Evolutionary conservation across 2,113 vertebrate genomes (phyloP).

Genomic region (Boulengeromyrus knoepffleri): DNA sequence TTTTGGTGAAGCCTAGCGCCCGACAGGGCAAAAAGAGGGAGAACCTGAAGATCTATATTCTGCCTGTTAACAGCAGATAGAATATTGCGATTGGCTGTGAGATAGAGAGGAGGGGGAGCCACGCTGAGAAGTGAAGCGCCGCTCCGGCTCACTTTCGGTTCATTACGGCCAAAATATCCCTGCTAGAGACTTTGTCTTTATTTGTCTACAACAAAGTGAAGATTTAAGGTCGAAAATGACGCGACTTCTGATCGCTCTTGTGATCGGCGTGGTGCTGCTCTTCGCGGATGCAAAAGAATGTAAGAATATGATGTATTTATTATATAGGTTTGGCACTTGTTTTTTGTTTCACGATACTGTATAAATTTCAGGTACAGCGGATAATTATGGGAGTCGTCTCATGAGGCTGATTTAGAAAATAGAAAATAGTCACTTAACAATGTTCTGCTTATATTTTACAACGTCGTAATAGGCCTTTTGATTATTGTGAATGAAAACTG

Average conservation of each 20-base stretch:
- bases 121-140: background rate
- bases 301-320: background rate
- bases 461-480: background rate
- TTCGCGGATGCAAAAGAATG: background rate
- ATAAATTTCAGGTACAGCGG: background rate
- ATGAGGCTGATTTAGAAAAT: background rate
- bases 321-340: background rate
- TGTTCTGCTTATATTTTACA: background rate
- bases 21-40: background rate
- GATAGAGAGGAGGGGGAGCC: background rate
- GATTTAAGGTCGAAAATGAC: background rate
- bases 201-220: background rate
- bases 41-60: background rate
- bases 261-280: background rate
- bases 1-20: background rate
- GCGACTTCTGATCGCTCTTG: background rate
- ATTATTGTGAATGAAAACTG: background rate
- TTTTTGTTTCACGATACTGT: background rate
- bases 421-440: background rate
- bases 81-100: background rate
- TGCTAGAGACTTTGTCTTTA: background rate
- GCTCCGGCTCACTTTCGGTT: background rate
- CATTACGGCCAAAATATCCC: background rate
- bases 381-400: background rate
- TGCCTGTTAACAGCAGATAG: background rate